phyloP scores from a whole-genome alignment of 2,888 invertebrate genomes.

The Thelaira solivaga region DNA sequence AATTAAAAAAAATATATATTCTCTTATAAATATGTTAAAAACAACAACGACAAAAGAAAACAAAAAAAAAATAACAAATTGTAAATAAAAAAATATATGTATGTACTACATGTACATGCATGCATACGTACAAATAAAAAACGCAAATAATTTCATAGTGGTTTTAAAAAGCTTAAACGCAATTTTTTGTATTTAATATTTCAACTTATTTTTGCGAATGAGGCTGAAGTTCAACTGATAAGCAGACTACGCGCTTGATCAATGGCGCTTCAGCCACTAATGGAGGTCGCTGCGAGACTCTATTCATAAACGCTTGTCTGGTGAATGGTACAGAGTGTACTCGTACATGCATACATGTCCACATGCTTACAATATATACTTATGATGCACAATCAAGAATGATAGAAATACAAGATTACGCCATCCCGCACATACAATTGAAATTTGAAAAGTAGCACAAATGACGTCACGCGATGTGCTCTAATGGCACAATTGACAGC shows the following conservation, averaged over 20 bases:
- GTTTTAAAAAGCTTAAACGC: slow-evolving; percentile 40
- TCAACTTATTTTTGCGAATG: slow-evolving; percentile 36
- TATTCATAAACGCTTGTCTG: slow-evolving; percentile 7
- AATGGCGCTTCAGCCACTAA: slow-evolving; percentile 50
- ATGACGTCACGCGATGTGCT: too few relatives aligned
- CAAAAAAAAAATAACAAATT: slow-evolving; percentile 38
- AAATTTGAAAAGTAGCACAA: too few relatives aligned
- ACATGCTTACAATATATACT: background rate
- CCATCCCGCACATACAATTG: too few relatives aligned
- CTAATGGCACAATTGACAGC: too few relatives aligned
- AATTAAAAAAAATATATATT: slow-evolving; percentile 43
- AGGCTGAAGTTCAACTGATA: slow-evolving; percentile 63
- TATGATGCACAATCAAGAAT: too few relatives aligned
- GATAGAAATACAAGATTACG: too few relatives aligned
- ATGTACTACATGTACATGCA: background rate
- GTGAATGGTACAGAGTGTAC: slow-evolving; percentile 17
- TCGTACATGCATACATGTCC: background rate
- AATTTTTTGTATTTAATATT: slow-evolving; percentile 13
- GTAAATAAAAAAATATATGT: slow-evolving; percentile 7
- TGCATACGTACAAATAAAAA: slow-evolving; percentile 29
- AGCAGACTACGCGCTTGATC: slow-evolving; percentile 35
- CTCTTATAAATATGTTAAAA: slow-evolving; percentile 1
- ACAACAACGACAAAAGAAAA: slow-evolving; percentile 20
- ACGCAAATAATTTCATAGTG: slow-evolving; percentile 51
- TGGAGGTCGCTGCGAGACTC: slow-evolving; percentile 44